Evolutionary conservation across 2,113 vertebrate species (phyloP).

Genomic region (Sialia sialis): DNA sequence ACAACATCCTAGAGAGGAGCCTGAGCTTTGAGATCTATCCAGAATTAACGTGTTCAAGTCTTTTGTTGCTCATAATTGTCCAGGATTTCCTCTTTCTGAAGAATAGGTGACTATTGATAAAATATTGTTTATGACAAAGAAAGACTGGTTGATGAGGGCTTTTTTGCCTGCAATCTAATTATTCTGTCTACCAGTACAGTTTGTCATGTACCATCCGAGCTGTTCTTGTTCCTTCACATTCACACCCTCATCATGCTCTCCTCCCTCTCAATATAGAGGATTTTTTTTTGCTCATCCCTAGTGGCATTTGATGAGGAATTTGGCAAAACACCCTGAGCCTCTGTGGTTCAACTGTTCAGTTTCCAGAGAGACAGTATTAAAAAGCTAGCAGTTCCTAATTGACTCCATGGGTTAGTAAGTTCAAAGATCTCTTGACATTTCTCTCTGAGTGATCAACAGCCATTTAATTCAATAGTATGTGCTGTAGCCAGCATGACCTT

Average conservation of each 20-base stretch:
- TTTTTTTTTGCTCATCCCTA: neutral
- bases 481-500: neutral
- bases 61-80: neutral
- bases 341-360: slow-evolving; percentile 16
- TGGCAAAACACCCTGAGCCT: slow-evolving; percentile 14
- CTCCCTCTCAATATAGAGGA: neutral
- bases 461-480: neutral
- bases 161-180: neutral
- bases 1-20: neutral
- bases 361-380: slow-evolving; percentile 73
- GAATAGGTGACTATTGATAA: neutral
- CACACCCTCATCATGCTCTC: neutral
- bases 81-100: neutral
- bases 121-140: neutral
- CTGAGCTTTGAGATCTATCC: neutral
- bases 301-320: slow-evolving; percentile 14
- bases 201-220: neutral
- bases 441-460: slow-evolving; percentile 41
- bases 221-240: neutral
- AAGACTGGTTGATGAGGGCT: neutral
- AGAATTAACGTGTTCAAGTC: neutral
- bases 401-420: slow-evolving; percentile 71
- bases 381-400: slow-evolving; percentile 65
- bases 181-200: neutral
- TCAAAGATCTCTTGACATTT: slow-evolving; percentile 39